phyloP scores from a whole-genome alignment of 2,797 vertebrate genomes.

The Oreonectes daqikongensis region DNA sequence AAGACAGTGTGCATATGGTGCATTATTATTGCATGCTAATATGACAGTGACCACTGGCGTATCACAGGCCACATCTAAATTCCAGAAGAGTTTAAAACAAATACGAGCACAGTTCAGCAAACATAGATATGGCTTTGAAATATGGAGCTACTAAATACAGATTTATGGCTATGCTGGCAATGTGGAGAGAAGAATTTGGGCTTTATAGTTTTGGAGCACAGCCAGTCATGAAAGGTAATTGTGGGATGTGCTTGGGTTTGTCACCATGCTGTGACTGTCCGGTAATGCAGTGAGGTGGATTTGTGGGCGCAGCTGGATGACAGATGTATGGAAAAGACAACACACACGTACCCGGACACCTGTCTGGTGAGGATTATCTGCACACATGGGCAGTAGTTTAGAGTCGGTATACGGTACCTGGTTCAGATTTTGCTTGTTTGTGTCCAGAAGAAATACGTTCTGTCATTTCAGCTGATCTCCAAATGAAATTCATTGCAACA shows the following conservation, averaged over 20 bases:
- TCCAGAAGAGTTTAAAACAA: slow-evolving; percentile 57
- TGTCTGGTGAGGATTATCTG: slow-evolving; percentile 36
- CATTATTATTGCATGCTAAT: slow-evolving; percentile 39
- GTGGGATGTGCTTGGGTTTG: neutral
- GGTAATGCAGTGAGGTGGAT: neutral
- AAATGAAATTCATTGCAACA: neutral
- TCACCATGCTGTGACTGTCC: slow-evolving; percentile 14
- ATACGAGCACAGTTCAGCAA: slow-evolving; percentile 58
- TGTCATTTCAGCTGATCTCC: neutral
- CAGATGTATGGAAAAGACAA: slow-evolving; percentile 41
- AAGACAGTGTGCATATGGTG: slow-evolving; percentile 59
- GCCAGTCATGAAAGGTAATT: slow-evolving; percentile 56
- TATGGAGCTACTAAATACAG: neutral
- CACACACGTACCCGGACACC: slow-evolving; percentile 11
- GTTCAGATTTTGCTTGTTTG: neutral
- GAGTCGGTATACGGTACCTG: neutral
- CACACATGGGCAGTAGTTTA: slow-evolving; percentile 14
- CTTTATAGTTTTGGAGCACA: slow-evolving; percentile 53
- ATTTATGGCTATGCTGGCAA: neutral
- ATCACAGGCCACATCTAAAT: slow-evolving; percentile 57
- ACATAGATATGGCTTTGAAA: slow-evolving; percentile 2
- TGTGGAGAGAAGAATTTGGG: slow-evolving; percentile 42
- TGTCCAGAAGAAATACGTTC: neutral
- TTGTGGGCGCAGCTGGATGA: slow-evolving; percentile 50
- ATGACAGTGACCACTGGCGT: slow-evolving; percentile 49